A percentile compares a stretch with the other conserved stretches of the same genome.
These are phyloP conservation scores for Thymelicus sylvestris DNA, from an alignment of 2,888 invertebrate genomes.

Conservation along the genomic window DNA sequence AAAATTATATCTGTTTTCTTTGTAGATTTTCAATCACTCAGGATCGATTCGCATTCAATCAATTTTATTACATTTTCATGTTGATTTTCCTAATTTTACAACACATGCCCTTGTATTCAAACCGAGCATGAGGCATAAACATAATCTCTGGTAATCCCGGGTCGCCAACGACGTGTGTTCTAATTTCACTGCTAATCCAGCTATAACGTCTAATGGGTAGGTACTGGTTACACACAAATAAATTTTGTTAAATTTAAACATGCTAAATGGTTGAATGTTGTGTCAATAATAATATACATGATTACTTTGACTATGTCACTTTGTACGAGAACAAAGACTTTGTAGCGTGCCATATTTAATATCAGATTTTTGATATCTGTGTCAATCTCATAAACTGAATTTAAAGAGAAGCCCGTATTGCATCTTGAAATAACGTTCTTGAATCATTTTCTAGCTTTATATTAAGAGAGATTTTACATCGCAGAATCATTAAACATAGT, in stretches of 20 bases:
- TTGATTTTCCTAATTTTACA: not conserved
- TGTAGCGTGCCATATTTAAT: no score
- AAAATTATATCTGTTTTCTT: no score
- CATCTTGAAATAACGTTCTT: not conserved
- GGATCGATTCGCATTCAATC: no score
- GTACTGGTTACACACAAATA: not conserved
- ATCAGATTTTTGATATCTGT: no score
- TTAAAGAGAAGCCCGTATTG: not conserved
- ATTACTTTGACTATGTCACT: no score
- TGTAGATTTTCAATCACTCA: no score
- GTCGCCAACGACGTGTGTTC: conserved; percentile 14
- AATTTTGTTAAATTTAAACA: conserved; percentile 12
- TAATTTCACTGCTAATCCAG: conserved; percentile 16
- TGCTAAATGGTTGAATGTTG: not conserved
- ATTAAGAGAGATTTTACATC: conserved; percentile 3
- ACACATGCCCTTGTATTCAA: not conserved
- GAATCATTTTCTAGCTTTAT: not conserved
- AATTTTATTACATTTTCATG: no score
- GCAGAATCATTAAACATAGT: conserved; percentile 16
- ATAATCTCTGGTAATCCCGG: conserved; percentile 11
- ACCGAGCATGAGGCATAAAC: conserved; percentile 1
- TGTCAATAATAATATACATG: not conserved
- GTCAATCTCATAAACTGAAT: no score
- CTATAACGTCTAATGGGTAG: conserved; percentile 2
- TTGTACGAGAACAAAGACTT: no score